Conservation (phyloP, 2,113 vertebrate genomes). For the Piaya cayana region DNA sequence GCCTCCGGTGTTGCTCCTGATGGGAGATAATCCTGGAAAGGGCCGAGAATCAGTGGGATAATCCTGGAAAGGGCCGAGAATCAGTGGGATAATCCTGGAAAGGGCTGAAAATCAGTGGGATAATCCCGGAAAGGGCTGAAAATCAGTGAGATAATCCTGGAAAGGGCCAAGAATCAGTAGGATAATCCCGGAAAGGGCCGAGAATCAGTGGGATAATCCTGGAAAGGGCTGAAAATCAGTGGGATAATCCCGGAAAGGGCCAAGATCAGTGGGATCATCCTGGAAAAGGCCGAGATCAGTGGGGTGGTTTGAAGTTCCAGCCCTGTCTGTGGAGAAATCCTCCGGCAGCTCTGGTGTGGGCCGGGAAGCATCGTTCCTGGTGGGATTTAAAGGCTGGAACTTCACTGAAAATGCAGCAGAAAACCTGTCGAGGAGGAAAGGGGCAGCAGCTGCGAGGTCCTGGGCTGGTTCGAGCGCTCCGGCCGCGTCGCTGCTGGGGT, state of each 20-base stretch:
- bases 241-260: not conserved
- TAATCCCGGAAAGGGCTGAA: not conserved
- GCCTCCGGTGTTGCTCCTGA: rapidly evolving
- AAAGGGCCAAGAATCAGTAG: too few relatives aligned
- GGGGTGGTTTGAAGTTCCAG: not conserved
- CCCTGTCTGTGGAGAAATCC: not conserved
- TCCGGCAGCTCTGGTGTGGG: not conserved
- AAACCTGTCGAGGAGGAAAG: not conserved
- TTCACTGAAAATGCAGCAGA: not conserved
- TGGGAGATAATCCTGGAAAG: not conserved
- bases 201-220: too few relatives aligned
- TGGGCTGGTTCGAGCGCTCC: too few relatives aligned
- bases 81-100: not conserved
- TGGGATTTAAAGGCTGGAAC: not conserved
- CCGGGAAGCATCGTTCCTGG: not conserved
- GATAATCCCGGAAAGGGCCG: not conserved
- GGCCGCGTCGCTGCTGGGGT: too few relatives aligned
- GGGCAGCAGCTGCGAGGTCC: too few relatives aligned
- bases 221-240: too few relatives aligned
- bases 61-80: not conserved
- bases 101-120: too few relatives aligned
- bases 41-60: not conserved
- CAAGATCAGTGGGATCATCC: too few relatives aligned
- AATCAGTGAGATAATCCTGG: not conserved
- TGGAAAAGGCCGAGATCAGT: not conserved